Evolutionary conservation across 2,888 invertebrate species (phyloP), one percentile per base, ranked within the genome.

Genomic region (Baccha elongata): DNA sequence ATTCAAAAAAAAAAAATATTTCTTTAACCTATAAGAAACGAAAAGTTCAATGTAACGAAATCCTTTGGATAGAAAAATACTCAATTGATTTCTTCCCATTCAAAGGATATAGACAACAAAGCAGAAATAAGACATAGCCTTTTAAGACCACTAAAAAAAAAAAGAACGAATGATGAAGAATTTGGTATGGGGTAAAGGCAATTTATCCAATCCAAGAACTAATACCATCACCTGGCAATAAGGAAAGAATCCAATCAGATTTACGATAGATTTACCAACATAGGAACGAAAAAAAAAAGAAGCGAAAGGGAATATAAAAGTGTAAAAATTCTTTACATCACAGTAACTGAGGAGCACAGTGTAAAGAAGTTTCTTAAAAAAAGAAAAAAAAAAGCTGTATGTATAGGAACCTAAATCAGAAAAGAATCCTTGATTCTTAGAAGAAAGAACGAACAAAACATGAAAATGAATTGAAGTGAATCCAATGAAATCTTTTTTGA

Each of bases 181-280:
- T n/a, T 6, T 23, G 11, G 8, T 29, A 17, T 11, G 8, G 13
- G 46, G 11, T 11, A 21, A 32, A 21, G 19, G 26, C 58, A 48
- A 55, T 58, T 62, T 37, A 76, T 64, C 35, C 55, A 64, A 64
- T 50, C 48, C 32, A 62, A 35, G 21, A 60, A 69, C 74, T 64
- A 55, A 80, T 80, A 74, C 75, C 67, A 46, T 73, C 67, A 79
- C 73, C 75, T 75, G 75, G 74, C 75, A 80, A 62, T 74, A 80
- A 74, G 64, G 69, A 74, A 75, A 69, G 69, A 80, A 80, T 80
- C 69, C 74, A 69, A 75, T 75, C 80, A 58, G 75, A 75, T 80
- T 80, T 75, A 58, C 69, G 68, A 74, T 74, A 7, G 74, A 69
- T 42, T 21, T 74, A 21, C n/a, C n/a, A n/a, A n/a, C 42, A 68